A percentile compares a stretch with the other conserved stretches of the same genome.
These are phyloP conservation scores for Catostomus latipinnis DNA, from an alignment of 2,797 vertebrate genomes.

Conservation along the genomic window DNA sequence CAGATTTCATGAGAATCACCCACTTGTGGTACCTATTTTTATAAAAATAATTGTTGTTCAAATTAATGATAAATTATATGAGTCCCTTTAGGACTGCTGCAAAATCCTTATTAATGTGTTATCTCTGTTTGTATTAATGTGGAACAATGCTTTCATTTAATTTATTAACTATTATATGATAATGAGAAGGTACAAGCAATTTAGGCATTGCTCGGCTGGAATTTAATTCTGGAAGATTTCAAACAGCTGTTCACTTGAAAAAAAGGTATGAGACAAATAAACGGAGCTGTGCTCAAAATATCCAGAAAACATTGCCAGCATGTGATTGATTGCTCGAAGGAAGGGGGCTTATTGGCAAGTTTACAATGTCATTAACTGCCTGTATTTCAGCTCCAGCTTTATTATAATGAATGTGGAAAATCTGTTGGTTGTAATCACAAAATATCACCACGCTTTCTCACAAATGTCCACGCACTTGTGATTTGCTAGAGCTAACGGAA, in stretches of 20 bases:
- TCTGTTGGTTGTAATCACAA: slow-evolving; percentile 68
- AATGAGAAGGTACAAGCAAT: slow-evolving; percentile 49
- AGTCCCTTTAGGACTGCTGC: slow-evolving; percentile 30
- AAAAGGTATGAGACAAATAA: slow-evolving; percentile 57
- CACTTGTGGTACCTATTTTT: slow-evolving; percentile 24
- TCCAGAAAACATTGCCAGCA: slow-evolving; percentile 62
- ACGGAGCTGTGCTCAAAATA: slow-evolving; percentile 51
- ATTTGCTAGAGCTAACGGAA: slow-evolving; percentile 45
- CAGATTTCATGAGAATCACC: no score
- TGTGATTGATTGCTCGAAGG: slow-evolving; percentile 69
- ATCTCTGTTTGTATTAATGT: slow-evolving; percentile 47
- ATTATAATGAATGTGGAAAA: slow-evolving; percentile 71
- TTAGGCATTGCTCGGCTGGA: slow-evolving; percentile 55
- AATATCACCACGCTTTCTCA: slow-evolving; percentile 52
- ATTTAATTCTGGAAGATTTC: slow-evolving; percentile 62
- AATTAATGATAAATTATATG: slow-evolving; percentile 38
- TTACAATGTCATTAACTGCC: slow-evolving; percentile 68
- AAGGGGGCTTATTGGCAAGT: slow-evolving; percentile 67
- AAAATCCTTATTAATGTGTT: slow-evolving; percentile 42
- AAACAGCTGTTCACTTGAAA: slow-evolving; percentile 58
- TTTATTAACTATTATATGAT: slow-evolving; percentile 59
- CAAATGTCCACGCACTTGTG: slow-evolving; percentile 44
- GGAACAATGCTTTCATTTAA: slow-evolving; percentile 48
- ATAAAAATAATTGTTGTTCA: slow-evolving; percentile 43
- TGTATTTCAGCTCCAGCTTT: slow-evolving; percentile 61